These are phyloP conservation scores for Drosophila dives DNA, from an alignment of 2,888 invertebrate species.

Conservation along the genomic window DNA sequence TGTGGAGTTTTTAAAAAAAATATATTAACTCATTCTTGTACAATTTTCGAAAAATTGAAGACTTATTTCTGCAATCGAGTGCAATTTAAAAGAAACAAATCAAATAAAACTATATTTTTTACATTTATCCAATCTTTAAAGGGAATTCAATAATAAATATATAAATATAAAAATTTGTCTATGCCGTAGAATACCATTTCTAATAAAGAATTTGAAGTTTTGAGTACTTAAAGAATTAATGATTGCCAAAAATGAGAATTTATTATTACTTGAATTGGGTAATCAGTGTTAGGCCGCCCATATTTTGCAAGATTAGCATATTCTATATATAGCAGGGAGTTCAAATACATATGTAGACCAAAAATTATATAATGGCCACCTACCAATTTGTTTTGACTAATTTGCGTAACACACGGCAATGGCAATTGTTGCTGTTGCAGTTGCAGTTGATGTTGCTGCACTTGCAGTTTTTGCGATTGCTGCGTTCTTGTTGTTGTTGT, in stretches of 20 bases:
- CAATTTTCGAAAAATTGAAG: background rate
- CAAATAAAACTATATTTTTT: too few species aligned
- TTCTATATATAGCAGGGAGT: background rate
- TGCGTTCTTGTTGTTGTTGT: slow-evolving; percentile 36
- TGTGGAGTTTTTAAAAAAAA: background rate
- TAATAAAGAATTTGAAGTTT: background rate
- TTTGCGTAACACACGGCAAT: slow-evolving; percentile 63
- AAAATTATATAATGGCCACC: slow-evolving; percentile 57
- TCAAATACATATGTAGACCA: slow-evolving; percentile 31
- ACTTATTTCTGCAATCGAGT: background rate
- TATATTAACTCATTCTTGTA: background rate
- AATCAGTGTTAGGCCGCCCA: background rate
- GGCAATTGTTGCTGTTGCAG: slow-evolving; percentile 57
- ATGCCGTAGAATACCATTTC: background rate
- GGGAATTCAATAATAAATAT: too few species aligned
- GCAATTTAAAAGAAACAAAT: background rate
- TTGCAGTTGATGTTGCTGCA: slow-evolving; percentile 38
- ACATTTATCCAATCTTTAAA: background rate
- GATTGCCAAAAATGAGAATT: slow-evolving; percentile 1
- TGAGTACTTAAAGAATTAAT: background rate
- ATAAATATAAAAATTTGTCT: too few species aligned
- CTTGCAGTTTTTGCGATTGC: slow-evolving; percentile 48
- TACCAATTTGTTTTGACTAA: slow-evolving; percentile 76
- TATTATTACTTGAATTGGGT: slow-evolving; percentile 13
- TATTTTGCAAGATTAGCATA: background rate